These are phyloP conservation scores for Poeciliopsis paucimaculata DNA, from an alignment of 2,797 vertebrate genomes.

Conservation along the genomic window DNA sequence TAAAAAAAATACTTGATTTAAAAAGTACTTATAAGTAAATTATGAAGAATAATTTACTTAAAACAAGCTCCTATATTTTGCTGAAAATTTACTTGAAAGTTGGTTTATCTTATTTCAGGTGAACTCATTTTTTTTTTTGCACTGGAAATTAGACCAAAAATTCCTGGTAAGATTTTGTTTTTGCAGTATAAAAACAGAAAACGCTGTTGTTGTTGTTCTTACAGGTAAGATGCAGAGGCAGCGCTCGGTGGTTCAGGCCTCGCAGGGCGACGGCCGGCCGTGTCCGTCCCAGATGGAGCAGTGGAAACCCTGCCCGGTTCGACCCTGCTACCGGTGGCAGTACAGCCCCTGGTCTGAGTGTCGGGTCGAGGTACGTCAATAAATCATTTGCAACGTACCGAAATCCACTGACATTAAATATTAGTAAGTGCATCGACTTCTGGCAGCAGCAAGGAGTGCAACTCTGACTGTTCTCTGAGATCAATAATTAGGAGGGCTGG, in stretches of 20 bases:
- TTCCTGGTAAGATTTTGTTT: no score
- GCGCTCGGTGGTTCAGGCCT: constrained; percentile 88
- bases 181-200: not conserved
- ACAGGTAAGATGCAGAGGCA: constrained; percentile 93
- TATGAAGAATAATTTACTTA: no score
- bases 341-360: constrained; percentile 93
- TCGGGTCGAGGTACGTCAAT: constrained; percentile 87
- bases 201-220: constrained; percentile 32
- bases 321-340: constrained; percentile 94
- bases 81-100: no score
- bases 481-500: constrained; percentile 37
- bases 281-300: constrained; percentile 92
- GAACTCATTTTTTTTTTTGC: no score
- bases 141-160: no score
- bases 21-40: no score
- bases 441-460: constrained; percentile 33
- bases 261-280: constrained; percentile 95
- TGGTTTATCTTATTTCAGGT: no score
- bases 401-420: constrained; percentile 20
- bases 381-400: constrained; percentile 10
- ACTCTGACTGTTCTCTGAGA: constrained; percentile 31
- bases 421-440: constrained; percentile 30
- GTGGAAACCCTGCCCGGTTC: constrained; percentile 94
- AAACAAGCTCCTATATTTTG: no score
- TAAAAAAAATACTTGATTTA: no score